A percentile compares a stretch with the other conserved stretches of the same genome.
Conservation (phyloP, 2,888 invertebrate species). For the Leptinotarsa peninsularis region DNA sequence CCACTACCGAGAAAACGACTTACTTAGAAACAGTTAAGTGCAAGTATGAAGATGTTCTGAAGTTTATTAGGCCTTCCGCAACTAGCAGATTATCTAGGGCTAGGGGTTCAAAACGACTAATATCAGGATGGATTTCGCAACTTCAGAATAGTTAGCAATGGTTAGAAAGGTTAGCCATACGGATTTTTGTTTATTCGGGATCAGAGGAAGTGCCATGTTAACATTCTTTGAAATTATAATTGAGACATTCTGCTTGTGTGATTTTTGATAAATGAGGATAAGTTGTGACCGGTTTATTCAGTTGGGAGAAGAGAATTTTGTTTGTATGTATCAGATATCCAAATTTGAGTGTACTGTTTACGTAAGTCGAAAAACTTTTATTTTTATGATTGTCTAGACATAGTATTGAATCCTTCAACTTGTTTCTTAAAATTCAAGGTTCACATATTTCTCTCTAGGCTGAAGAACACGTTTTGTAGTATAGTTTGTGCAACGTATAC, state of each 20-base stretch:
- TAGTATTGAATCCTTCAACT: too few relatives aligned
- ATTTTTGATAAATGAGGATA: too few relatives aligned
- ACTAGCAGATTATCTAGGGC: slow-evolving; percentile 20
- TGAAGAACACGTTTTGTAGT: too few relatives aligned
- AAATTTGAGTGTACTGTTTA: too few relatives aligned
- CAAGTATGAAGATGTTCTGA: slow-evolving; percentile 17
- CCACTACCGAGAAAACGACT: not conserved
- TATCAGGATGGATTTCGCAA: slow-evolving; percentile 9
- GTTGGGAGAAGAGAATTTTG: too few relatives aligned
- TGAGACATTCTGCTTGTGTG: not conserved
- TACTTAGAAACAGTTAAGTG: slow-evolving; percentile 24
- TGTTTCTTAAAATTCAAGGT: too few relatives aligned
- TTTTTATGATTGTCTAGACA: too few relatives aligned
- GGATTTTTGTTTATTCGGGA: not conserved
- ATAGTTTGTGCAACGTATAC: too few relatives aligned
- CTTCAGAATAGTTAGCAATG: not conserved
- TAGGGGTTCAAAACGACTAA: not conserved
- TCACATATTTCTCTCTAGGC: too few relatives aligned
- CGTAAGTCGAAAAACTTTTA: too few relatives aligned
- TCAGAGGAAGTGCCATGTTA: not conserved
- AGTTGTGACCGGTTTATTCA: too few relatives aligned
- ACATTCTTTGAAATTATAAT: not conserved
- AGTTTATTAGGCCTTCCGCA: slow-evolving; percentile 13
- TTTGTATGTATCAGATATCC: too few relatives aligned
- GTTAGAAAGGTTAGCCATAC: not conserved